phyloP scores from a whole-genome alignment of 2,888 invertebrate species.

The Anthrax anthrax region DNA sequence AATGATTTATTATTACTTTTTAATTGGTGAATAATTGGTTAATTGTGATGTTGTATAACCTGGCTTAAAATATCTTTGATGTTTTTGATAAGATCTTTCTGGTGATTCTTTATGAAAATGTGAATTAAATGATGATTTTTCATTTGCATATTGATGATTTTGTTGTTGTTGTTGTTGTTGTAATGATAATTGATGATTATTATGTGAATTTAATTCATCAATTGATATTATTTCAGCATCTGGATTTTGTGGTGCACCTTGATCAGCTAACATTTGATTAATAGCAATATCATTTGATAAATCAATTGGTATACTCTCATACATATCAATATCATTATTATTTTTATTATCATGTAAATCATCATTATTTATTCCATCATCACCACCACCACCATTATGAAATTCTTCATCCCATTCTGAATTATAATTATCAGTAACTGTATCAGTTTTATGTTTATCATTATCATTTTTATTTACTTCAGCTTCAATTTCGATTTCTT shows the following conservation, averaged over 20 bases:
- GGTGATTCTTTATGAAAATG: neutral
- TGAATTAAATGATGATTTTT: neutral
- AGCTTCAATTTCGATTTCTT: slow-evolving; percentile 8
- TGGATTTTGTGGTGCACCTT: slow-evolving; percentile 27
- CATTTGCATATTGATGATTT: neutral
- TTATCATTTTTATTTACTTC: slow-evolving; percentile 13
- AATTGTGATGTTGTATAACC: neutral
- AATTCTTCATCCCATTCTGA: neutral
- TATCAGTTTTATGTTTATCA: slow-evolving; percentile 10
- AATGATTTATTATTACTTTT: neutral
- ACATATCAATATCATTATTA: slow-evolving; percentile 20
- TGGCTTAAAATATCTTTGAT: too few species aligned
- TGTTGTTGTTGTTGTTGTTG: neutral
- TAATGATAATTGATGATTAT: neutral
- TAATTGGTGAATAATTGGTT: neutral
- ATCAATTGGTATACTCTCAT: slow-evolving; percentile 26
- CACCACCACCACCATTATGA: neutral
- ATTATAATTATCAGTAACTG: neutral
- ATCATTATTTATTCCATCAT: neutral
- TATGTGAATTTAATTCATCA: slow-evolving; percentile 6
- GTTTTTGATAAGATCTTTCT: too few species aligned
- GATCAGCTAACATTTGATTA: slow-evolving; percentile 28
- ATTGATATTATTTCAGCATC: slow-evolving; percentile 29
- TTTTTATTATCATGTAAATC: slow-evolving; percentile 6
- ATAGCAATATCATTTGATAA: slow-evolving; percentile 33